Base-by-base conservation (phyloP, 1,140 invertebrate species). In the Drosophila kohkoa region DNA sequence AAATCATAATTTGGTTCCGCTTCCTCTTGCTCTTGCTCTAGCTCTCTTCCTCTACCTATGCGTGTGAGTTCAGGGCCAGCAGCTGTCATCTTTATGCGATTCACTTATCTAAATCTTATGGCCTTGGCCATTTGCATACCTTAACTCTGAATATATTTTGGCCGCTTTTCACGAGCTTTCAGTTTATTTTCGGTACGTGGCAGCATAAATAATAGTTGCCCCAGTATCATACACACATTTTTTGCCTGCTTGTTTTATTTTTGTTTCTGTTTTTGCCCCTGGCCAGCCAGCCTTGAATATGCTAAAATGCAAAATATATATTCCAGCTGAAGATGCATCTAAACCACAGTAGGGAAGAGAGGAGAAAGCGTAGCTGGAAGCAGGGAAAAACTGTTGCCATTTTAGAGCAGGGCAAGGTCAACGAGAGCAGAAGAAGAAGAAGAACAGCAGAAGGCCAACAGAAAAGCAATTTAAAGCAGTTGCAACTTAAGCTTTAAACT, bases 171-270 rank as follows among this genome's bases (percentile, higher is more conserved):
- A 55, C 45, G 43, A 41, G 49, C 32, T 59, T 32, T 54, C 28
- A 71, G 81, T 79, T 80, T 78, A 66, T 51, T 73, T 25, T 69
- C 45, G 65, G 64, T 69, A 64, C 54, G 66, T 79, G 60, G 52
- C 71, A 72, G 69, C 65, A 82, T 88, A 79, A 79, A 81, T 81
- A 78, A 81, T 73, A 77, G 63, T 28, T 15, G 49, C 20, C 43
- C 52, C n/a, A 52, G n/a, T 32, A 30, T 57, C 46, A 43, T 62
- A 54, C 64, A 10, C 69, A 82, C 10, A 74, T 81, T 74, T 51
- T 77, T 81, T 59, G 20, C 4, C 6, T 79, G 10, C 10, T 38
- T 38, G 7, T 38, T 80, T 83, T 77, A 62, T 75, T 75, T 59
- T 25, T 43, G 5, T 35, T 16, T 67, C 52, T 59, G 35, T 15